A percentile compares a stretch with the other conserved stretches of the same genome.
These are phyloP conservation scores for Cancer borealis DNA, from an alignment of 2,888 invertebrate genomes.

Conservation along the genomic window DNA sequence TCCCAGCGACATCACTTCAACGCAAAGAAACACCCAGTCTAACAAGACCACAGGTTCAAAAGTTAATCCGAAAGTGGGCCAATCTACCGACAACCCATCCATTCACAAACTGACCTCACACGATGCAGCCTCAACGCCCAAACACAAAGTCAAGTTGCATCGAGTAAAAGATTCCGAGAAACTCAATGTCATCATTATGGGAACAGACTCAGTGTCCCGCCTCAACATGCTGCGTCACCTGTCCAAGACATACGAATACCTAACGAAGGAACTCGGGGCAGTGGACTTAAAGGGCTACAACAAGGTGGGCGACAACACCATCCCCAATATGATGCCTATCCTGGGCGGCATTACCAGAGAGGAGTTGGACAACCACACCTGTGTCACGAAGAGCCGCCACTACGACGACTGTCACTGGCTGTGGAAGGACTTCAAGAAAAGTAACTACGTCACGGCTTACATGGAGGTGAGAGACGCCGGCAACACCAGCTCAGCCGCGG, in stretches of 20 bases:
- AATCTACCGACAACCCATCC: background rate
- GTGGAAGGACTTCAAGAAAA: constrained; percentile 89
- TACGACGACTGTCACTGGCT: constrained; percentile 91
- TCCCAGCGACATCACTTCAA: background rate
- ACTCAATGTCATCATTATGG: constrained; percentile 80
- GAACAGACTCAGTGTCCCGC: constrained; percentile 80
- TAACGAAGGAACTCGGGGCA: constrained; percentile 79
- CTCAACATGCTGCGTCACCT: constrained; percentile 80
- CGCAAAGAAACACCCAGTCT: background rate
- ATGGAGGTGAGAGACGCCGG: constrained; percentile 57
- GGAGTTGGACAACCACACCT: constrained; percentile 84
- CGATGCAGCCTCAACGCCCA: background rate
- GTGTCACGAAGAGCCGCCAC: constrained; percentile 84
- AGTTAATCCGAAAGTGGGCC: background rate
- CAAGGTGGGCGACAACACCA: constrained; percentile 96
- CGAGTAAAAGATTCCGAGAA: constrained; percentile 67
- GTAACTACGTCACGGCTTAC: constrained; percentile 88
- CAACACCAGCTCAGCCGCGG: background rate
- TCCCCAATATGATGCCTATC: constrained; percentile 92
- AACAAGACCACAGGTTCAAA: background rate
- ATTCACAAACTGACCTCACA: background rate
- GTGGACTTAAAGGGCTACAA: constrained; percentile 79
- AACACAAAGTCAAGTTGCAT: background rate
- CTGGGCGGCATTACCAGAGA: constrained; percentile 86
- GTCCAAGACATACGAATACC: constrained; percentile 79